These are phyloP conservation scores for Ceuthmochares aereus DNA, from an alignment of 2,113 vertebrate genomes.

Conservation along the genomic window DNA sequence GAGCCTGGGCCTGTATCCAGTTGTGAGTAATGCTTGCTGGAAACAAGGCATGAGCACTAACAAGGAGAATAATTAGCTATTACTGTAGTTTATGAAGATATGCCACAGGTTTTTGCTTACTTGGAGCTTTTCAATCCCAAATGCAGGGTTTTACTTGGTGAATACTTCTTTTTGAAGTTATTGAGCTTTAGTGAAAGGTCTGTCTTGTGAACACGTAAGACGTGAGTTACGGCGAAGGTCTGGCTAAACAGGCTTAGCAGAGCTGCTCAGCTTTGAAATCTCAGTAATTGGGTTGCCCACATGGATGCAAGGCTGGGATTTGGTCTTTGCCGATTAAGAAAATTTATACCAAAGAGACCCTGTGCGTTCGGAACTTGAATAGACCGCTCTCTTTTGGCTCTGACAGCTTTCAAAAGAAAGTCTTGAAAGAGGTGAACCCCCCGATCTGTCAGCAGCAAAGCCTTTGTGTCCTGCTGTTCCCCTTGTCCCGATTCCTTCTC, in stretches of 20 bases:
- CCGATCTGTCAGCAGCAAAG: background rate
- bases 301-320: background rate
- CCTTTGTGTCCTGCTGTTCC: accelerated
- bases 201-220: background rate
- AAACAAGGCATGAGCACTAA: constrained; percentile 18
- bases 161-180: constrained; percentile 17
- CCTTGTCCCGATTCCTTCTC: background rate
- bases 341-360: background rate
- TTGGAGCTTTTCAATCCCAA: background rate
- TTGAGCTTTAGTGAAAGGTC: background rate
- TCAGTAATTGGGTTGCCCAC: background rate
- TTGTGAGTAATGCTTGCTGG: constrained; percentile 4
- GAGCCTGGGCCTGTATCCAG: constrained; percentile 28
- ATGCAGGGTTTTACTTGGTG: background rate
- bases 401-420: constrained; percentile 11
- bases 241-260: background rate
- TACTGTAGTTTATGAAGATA: constrained; percentile 28
- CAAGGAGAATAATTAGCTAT: constrained; percentile 23
- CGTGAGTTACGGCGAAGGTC: background rate
- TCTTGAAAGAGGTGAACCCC: background rate
- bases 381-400: background rate
- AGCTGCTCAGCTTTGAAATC: background rate
- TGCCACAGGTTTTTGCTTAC: background rate
- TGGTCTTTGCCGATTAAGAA: background rate
- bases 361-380: background rate